Conservation (phyloP, 92 coral and sea anemone genomes). For the Scolanthus callimorphus region DNA sequence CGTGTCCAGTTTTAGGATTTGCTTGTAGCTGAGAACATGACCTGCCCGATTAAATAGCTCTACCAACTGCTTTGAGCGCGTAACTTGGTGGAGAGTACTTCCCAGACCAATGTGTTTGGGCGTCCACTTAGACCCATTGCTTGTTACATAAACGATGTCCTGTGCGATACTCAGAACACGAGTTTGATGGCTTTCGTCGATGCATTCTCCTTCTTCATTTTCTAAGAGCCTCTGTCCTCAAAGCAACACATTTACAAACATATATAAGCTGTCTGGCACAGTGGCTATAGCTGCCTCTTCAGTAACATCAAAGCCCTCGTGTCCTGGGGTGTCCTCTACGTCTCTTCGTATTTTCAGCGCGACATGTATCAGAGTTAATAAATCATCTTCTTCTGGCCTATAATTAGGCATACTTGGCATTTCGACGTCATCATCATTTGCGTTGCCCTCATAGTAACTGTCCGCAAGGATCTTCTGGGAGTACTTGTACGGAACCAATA, state of each 20-base stretch:
- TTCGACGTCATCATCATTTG: no score
- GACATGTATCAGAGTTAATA: not conserved
- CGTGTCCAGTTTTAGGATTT: slow-evolving; percentile 29
- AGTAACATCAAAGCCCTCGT: not conserved
- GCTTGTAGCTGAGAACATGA: slow-evolving; percentile 27
- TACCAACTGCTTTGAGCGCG: slow-evolving; percentile 39
- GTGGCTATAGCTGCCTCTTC: not conserved
- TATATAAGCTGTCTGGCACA: not conserved
- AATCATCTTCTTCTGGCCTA: not conserved
- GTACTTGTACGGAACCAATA: no score
- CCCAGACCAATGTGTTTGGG: slow-evolving; percentile 34
- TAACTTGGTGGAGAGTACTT: slow-evolving; percentile 29
- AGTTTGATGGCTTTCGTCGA: not conserved
- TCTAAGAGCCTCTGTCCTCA: not conserved
- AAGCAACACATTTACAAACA: not conserved
- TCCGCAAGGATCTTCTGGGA: no score
- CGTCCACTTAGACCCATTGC: not conserved
- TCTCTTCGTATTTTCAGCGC: not conserved
- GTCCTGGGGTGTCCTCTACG: not conserved
- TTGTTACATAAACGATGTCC: not conserved
- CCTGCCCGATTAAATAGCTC: slow-evolving; percentile 34
- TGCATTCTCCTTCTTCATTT: not conserved
- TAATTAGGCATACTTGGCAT: no score
- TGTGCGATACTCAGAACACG: not conserved
- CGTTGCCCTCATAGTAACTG: no score